Evolutionary conservation across 2,113 vertebrate species (phyloP).

Genomic region (Hippocampus mohnikei): DNA sequence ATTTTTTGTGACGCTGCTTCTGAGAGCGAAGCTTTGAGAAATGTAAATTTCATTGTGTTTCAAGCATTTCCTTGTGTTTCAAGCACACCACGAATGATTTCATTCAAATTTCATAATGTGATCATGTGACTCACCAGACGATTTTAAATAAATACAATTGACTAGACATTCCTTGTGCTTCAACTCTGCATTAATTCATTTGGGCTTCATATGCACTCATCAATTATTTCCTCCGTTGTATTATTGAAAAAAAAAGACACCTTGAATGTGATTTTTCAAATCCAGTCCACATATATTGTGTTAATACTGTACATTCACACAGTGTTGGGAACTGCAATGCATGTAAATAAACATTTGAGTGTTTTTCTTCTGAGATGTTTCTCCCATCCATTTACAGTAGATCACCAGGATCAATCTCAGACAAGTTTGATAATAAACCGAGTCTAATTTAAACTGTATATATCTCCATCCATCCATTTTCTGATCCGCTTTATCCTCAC

Average conservation of each 20-base stretch:
- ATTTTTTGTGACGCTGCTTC: slow-evolving; percentile 46
- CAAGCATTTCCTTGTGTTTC: slow-evolving; percentile 39
- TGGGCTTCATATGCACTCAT: not conserved
- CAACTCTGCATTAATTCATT: not conserved
- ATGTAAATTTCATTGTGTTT: slow-evolving; percentile 49
- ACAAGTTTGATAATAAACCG: too few species aligned
- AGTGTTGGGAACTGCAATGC: too few species aligned
- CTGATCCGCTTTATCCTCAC: too few species aligned
- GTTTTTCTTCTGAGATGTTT: too few species aligned
- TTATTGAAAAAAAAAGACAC: not conserved
- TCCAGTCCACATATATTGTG: not conserved
- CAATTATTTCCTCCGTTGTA: not conserved
- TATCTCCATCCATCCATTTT: too few species aligned
- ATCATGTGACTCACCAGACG: not conserved
- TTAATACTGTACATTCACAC: too few species aligned
- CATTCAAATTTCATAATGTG: slow-evolving; percentile 6
- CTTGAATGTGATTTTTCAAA: not conserved
- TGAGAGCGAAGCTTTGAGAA: slow-evolving; percentile 47
- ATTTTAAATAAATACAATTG: not conserved
- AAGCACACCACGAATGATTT: slow-evolving; percentile 26
- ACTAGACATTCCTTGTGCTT: not conserved
- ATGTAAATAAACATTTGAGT: too few species aligned
- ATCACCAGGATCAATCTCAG: too few species aligned
- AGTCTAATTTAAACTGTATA: too few species aligned
- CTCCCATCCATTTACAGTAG: too few species aligned